Conservation (phyloP, 2,888 invertebrate genomes). For the Ectobius pallidus region DNA sequence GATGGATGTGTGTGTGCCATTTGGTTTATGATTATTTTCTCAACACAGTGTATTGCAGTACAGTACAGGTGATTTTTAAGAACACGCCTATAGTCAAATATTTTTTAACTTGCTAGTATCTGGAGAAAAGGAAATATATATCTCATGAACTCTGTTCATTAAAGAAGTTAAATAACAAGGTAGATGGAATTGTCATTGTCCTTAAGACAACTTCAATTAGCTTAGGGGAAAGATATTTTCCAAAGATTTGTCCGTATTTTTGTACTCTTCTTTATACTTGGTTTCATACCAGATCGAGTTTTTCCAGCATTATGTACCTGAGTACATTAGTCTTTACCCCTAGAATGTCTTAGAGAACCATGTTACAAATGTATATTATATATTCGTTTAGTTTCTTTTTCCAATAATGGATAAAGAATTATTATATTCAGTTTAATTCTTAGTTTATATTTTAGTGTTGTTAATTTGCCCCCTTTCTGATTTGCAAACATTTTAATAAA, state of each 20-base stretch:
- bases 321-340: conserved; percentile 19
- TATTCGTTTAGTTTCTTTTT: too few relatives aligned
- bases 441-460: not conserved
- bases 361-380: not conserved
- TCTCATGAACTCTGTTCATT: not conserved
- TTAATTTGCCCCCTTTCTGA: not conserved
- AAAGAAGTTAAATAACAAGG: not conserved
- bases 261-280: conserved; percentile 35
- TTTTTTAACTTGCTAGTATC: not conserved
- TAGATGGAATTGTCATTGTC: conserved; percentile 16
- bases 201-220: conserved; percentile 22
- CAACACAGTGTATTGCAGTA: not conserved
- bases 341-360: conserved; percentile 11
- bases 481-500: conserved; percentile 14
- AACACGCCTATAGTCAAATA: not conserved
- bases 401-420: too few relatives aligned
- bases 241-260: conserved; percentile 33
- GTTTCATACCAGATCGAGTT: conserved; percentile 17
- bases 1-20: too few relatives aligned
- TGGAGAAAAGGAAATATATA: not conserved
- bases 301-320: conserved; percentile 31
- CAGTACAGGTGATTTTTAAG: not conserved
- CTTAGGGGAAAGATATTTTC: conserved; percentile 27
- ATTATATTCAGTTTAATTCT: too few relatives aligned
- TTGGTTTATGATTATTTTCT: not conserved